These are phyloP conservation scores for Polymixis flavicincta DNA, from an alignment of 2,888 invertebrate species.

Conservation along the genomic window DNA sequence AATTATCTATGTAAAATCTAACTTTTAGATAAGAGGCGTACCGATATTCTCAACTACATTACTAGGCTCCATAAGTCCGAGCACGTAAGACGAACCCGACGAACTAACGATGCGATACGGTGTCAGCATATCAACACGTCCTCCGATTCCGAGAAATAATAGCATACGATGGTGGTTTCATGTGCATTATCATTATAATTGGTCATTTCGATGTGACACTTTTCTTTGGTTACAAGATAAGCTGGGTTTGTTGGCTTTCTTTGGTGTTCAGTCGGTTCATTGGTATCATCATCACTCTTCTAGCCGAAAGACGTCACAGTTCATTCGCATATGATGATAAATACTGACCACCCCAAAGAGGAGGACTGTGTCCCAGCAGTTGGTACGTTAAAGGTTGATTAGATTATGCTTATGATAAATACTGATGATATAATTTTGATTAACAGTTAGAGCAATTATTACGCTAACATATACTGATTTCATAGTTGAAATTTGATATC, in stretches of 20 bases:
- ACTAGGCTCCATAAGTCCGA: slow-evolving; percentile 43
- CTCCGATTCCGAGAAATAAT: slow-evolving; percentile 71
- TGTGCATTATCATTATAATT: slow-evolving; percentile 58
- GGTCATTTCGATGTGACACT: slow-evolving; percentile 50
- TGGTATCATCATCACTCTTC: background rate
- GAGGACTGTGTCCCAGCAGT: too few species aligned
- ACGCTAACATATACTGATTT: background rate
- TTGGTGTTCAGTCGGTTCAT: background rate
- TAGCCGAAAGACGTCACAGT: background rate
- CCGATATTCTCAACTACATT: slow-evolving; percentile 21
- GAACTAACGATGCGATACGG: slow-evolving; percentile 53
- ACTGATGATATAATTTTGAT: background rate
- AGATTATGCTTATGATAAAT: too few species aligned
- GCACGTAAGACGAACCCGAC: slow-evolving; percentile 50
- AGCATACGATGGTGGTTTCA: slow-evolving; percentile 52
- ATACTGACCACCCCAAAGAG: background rate
- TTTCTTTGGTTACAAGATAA: slow-evolving; percentile 28
- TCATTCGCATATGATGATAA: background rate
- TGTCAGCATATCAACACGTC: slow-evolving; percentile 68
- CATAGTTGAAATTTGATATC: background rate
- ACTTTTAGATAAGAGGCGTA: slow-evolving; percentile 41
- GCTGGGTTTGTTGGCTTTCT: background rate
- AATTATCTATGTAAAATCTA: slow-evolving; percentile 37
- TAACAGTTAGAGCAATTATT: background rate
- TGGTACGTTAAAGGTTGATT: too few species aligned